Evolutionary conservation across 1,140 invertebrate species (phyloP).

Genomic region (Yoshiicerus persimilis): DNA sequence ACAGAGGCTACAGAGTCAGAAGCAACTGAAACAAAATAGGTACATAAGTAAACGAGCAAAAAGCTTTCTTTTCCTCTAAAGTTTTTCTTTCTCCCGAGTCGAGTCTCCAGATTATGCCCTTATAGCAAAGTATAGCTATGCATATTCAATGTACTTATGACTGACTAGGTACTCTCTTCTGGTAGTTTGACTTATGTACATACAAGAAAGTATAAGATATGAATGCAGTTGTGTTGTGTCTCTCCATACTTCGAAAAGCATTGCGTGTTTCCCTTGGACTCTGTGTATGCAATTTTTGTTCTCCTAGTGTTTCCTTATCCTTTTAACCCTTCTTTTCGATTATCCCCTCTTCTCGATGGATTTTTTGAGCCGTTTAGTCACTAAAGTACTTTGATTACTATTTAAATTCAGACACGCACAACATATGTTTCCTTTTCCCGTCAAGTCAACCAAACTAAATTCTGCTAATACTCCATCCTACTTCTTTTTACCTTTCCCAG

Average conservation of each 20-base stretch:
- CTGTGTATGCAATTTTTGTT: neutral
- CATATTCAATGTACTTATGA: neutral
- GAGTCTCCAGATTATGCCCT: neutral
- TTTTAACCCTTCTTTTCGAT: slow-evolving; percentile 2
- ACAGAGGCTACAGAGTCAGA: neutral
- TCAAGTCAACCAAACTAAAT: neutral
- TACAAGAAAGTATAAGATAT: too few species aligned
- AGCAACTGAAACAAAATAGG: neutral
- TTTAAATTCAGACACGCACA: neutral
- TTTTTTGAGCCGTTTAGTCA: slow-evolving; percentile 10
- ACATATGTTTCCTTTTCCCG: neutral
- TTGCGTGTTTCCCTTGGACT: neutral
- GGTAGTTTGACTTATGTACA: neutral
- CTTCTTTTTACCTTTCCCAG: neutral
- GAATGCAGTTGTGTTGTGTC: neutral
- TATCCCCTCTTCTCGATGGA: neutral
- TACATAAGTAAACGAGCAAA: neutral
- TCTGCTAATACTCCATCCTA: neutral
- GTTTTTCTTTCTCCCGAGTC: neutral
- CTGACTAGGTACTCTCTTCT: neutral
- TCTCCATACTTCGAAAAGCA: neutral
- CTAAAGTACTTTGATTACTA: slow-evolving; percentile 6
- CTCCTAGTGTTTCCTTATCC: neutral
- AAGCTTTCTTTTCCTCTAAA: neutral
- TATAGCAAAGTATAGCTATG: neutral